Conservation (phyloP, 1,140 invertebrate genomes). For the Phortica variegata region DNA sequence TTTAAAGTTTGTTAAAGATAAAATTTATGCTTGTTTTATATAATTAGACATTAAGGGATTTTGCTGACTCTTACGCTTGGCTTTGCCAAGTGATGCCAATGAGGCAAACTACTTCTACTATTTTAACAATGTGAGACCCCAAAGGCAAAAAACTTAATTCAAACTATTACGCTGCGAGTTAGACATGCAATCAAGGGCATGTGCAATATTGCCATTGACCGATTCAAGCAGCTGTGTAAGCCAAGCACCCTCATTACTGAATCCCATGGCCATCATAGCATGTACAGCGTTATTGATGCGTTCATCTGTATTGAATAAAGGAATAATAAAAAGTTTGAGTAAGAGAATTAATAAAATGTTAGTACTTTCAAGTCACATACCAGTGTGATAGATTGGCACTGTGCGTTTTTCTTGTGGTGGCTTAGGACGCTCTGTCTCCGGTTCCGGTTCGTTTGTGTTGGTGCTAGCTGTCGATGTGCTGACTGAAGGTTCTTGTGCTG, state of each 20-base stretch:
- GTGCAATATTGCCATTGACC: slow-evolving; percentile 69
- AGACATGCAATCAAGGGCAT: slow-evolving; percentile 68
- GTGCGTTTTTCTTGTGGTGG: slow-evolving; percentile 28
- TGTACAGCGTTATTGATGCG: slow-evolving; percentile 64
- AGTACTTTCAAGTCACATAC: slow-evolving; percentile 28
- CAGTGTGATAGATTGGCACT: slow-evolving; percentile 32
- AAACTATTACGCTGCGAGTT: slow-evolving; percentile 29
- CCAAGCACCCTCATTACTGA: slow-evolving; percentile 70
- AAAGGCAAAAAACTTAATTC: not conserved
- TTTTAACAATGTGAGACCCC: too few species aligned
- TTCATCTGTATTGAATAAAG: slow-evolving; percentile 56
- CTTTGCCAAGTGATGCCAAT: not conserved
- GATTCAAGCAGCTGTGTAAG: slow-evolving; percentile 60
- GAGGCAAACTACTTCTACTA: not conserved
- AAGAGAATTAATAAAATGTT: too few species aligned
- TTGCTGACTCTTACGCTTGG: not conserved
- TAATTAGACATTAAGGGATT: not conserved
- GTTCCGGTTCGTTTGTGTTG: not conserved
- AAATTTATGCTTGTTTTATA: not conserved
- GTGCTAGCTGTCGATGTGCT: slow-evolving; percentile 20
- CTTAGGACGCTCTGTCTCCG: slow-evolving; percentile 4
- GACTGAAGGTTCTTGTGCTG: slow-evolving; percentile 29
- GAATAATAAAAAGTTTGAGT: too few species aligned
- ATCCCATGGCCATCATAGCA: slow-evolving; percentile 80
- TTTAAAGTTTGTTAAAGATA: too few species aligned